phyloP scores from a whole-genome alignment of 2,888 invertebrate species.

The Dione juno region DNA sequence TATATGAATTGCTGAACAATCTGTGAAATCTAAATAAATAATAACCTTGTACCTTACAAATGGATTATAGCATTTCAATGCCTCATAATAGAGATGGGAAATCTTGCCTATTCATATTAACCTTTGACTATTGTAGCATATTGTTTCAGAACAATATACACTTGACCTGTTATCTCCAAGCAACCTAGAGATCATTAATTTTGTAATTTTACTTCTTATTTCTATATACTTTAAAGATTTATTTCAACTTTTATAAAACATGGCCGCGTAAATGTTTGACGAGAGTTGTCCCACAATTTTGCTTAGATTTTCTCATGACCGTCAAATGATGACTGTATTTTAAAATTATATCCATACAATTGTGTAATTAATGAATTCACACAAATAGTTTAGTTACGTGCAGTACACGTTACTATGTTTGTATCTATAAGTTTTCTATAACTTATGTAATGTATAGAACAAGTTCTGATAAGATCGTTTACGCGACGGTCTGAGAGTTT shows the following conservation, averaged over 20 bases:
- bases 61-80: neutral
- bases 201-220: neutral
- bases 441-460: no score
- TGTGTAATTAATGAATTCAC: constrained; percentile 5
- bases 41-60: no score
- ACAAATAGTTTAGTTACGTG: neutral
- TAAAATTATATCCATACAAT: constrained; percentile 25
- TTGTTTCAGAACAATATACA: constrained; percentile 35
- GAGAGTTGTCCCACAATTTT: constrained; percentile 45
- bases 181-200: constrained; percentile 7
- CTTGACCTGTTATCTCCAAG: constrained; percentile 41
- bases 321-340: constrained; percentile 47
- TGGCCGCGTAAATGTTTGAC: constrained; percentile 30
- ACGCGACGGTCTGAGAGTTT: no score
- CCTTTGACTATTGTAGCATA: constrained; percentile 35
- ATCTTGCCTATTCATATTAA: neutral
- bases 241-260: constrained; percentile 23
- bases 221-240: neutral
- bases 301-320: constrained; percentile 61
- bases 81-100: constrained; percentile 14
- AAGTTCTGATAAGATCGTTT: no score
- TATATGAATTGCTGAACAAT: no score
- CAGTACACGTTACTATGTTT: no score
- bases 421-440: no score
- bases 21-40: no score